Evolutionary conservation across 1,140 invertebrate genomes (phyloP), one percentile per base, ranked within the genome.

Genomic region (Zelostemma sp.): DNA sequence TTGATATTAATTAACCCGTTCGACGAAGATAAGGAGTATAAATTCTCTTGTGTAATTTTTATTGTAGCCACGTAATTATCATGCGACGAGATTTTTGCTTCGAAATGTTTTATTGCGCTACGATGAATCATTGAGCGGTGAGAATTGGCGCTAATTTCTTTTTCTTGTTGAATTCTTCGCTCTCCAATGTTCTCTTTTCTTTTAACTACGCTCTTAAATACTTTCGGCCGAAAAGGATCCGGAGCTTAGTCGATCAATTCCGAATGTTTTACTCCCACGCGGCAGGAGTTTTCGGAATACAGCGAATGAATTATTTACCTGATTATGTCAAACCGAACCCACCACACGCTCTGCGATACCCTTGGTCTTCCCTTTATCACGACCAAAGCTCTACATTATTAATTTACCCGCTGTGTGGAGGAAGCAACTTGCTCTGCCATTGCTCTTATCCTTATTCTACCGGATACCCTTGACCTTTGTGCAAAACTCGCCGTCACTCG

Each of bases 301-400:
- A 47, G 50, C 61, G 35, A 53, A 70, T 78, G 70, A 78, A 79
- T 79, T 78, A 79, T 79, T 79, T 73, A 79, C 51, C 68, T 74
- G 74, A 76, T 78, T 78, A 76, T 73, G 73, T 75, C 71, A 55
- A 40, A 40, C 35, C 35, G 67, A 40, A 40, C 35, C 35, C 70
- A 48, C 43, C 17, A 46, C 56, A 58, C 51, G 57, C 58, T 67
- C 61, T 17, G 45, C 5, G 45, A 12, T 47, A 40, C 56, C 43
- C 33, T 15, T 38, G 6, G 5, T 38, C 25, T 15, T 41, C 6
- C 6, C 31, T 11, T 8, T 15, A 6, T 28, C 28, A 35, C 53
- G 41, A 59, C 33, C 41, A 49, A 28, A 51, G 33, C 19, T 46
- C 25, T 75, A 50, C 68, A 77, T 77, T 75, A 77, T 77, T 77